Conservation (phyloP, 2,797 vertebrate species). For the Amphiprion clarkii region DNA sequence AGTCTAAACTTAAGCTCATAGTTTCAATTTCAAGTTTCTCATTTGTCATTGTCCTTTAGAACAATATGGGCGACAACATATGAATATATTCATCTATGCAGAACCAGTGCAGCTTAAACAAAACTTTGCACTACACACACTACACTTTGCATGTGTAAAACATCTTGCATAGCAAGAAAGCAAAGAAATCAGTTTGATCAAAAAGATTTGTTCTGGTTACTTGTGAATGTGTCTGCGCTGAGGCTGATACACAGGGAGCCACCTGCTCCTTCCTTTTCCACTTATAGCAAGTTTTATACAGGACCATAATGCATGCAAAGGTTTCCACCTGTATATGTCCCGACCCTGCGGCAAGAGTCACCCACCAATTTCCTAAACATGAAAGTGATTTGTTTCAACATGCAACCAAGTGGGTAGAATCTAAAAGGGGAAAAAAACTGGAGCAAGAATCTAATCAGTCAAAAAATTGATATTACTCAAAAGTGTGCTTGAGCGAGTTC, state of each 20-base stretch:
- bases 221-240: not conserved
- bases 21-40: not conserved
- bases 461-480: constrained; percentile 9
- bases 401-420: not conserved
- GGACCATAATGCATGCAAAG: not conserved
- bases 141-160: too few relatives aligned
- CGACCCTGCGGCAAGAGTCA: not conserved
- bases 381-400: too few relatives aligned
- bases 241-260: not conserved
- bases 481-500: constrained; percentile 18
- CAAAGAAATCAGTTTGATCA: not conserved
- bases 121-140: not conserved
- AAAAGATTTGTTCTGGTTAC: not conserved
- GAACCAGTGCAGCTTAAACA: constrained; percentile 1
- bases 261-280: not conserved
- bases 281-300: not conserved
- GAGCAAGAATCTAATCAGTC: not conserved
- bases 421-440: not conserved
- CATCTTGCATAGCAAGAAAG: too few relatives aligned
- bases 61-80: not conserved
- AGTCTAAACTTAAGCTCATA: not conserved
- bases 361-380: not conserved
- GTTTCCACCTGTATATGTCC: not conserved
- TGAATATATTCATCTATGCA: not conserved
- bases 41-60: not conserved